Evolutionary conservation across 2,797 vertebrate genomes (phyloP), one percentile per base, ranked within the genome.

Genomic region (Delichon dasypus): DNA sequence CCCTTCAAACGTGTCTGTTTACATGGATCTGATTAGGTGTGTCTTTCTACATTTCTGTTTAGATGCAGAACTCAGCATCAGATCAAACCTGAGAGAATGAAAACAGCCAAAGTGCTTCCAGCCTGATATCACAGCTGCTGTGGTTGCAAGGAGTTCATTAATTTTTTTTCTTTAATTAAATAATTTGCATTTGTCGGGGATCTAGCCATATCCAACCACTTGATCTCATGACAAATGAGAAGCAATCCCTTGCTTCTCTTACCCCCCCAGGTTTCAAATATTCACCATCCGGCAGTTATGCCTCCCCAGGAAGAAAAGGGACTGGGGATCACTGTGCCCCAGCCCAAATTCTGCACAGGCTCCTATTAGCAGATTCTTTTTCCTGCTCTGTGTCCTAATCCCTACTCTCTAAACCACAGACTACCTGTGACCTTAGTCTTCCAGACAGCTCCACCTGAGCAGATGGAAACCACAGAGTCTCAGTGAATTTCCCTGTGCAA

Each of bases 401-500:
- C 55, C 34, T 66, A 7, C 16, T 55, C 11, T 58, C 19, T 64
- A 65, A 86, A 5, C 30, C 38, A 32, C 25, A 75, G 40, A 11
- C 16, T 75, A 10, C 2, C 27, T 65, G 15, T 42, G 38, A 78
- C 25, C 5, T 1, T 67, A 47, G 57, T 47, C 36, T 79, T 87
- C 44, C 21, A 62, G 62, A 26, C 2, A 64, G 18, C 20, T 86
- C 8, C 11, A 55, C 14, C 27, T 68, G 50, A 72, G 10, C 9
- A 76, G 16, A 9, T 62, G 44, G 76, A 87, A 34, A 12, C 16
- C 26, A 27, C 50, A 16, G 22, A 19, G 2, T 65, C 40, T 60
- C 0, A 0, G 13, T 47, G 25, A 47, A 55, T 79, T 82, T 81
- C 17, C 9, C 2, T 2, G 3, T 32, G 2, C 13, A 53, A 54